Evolutionary conservation across 2,113 vertebrate genomes (phyloP).

Genomic region (Thinocorus orbignyianus): DNA sequence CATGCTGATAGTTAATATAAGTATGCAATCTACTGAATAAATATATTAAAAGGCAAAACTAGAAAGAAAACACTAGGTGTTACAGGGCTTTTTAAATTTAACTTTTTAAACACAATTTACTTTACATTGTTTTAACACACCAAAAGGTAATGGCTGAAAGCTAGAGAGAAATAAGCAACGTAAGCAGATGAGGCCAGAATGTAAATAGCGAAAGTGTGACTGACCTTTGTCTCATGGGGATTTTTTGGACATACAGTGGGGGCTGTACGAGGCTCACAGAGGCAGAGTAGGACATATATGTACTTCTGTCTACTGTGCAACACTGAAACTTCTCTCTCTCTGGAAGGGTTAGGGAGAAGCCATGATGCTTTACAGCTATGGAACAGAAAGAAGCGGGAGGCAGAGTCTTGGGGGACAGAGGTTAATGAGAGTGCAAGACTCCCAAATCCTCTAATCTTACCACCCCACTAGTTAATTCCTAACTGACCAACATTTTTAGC

Average conservation of each 20-base stretch:
- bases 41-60: not conserved
- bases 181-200: not conserved
- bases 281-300: not conserved
- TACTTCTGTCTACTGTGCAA: not conserved
- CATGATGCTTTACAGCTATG: not conserved
- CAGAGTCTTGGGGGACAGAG: not conserved
- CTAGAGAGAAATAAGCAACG: not conserved
- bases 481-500: not conserved
- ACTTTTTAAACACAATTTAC: not conserved
- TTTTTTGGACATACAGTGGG: not conserved
- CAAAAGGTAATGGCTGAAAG: not conserved
- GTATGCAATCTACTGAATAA: not conserved
- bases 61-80: not conserved
- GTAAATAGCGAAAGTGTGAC: not conserved
- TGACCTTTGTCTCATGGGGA: not conserved
- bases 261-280: not conserved
- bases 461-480: not conserved
- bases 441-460: not conserved
- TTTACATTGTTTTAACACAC: not conserved
- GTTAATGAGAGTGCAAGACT: not conserved
- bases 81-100: not conserved
- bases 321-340: not conserved
- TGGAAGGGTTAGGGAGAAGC: not conserved
- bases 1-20: not conserved
- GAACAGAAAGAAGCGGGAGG: not conserved